Base-by-base conservation (phyloP, 23 tunicate genomes). In the Phallusia fumigata region DNA sequence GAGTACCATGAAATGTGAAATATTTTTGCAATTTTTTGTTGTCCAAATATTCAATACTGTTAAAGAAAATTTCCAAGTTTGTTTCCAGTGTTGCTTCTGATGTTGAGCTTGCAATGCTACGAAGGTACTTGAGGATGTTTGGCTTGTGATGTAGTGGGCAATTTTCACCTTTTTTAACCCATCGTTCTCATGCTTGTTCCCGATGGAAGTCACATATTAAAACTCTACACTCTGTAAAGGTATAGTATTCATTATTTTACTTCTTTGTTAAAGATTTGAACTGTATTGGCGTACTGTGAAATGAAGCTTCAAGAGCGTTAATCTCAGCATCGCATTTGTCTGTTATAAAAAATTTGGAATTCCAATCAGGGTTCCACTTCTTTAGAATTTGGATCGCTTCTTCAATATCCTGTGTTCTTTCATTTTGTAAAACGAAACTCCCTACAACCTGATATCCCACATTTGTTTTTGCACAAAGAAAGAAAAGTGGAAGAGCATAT, bases 161-260 rank as follows among this genome's bases (percentile, higher is more conserved):
- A 49, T 83, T 83, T 44, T 73, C 86, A 2, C 26, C 2, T 40
- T 75, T 83, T 51, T 73, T 83, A 18, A 51, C 73, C 86, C 80
- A 83, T 28, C 86, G 36, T 26, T 83, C 86, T 80, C 86, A 83
- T 22, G 86, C 86, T 40, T 83, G 86, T 76, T 83, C 86, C 40
- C 80, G 80, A 24, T 83, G 86, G 73, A 83, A 83, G 33, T 83
- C 80, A 65, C 86, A 83, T 12, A 73, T 74, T 40, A 40, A 5
- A 40, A 40, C 47, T 3, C 10, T 5, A 40, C 5, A 40, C 5
- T 10, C 8, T 40, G 47, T 40, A 40, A 40, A 10, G 10, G 47
- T 3, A 40, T 3, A 40, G 10, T 40, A 10, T 10, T 5, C 5
- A 40, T 40, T 3, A 10, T 40, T 40, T 40, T 3, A 40, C 5